A percentile compares a stretch with the other conserved stretches of the same genome.
Conservation (phyloP, 2,797 vertebrate genomes). For the Podargus strigoides region DNA sequence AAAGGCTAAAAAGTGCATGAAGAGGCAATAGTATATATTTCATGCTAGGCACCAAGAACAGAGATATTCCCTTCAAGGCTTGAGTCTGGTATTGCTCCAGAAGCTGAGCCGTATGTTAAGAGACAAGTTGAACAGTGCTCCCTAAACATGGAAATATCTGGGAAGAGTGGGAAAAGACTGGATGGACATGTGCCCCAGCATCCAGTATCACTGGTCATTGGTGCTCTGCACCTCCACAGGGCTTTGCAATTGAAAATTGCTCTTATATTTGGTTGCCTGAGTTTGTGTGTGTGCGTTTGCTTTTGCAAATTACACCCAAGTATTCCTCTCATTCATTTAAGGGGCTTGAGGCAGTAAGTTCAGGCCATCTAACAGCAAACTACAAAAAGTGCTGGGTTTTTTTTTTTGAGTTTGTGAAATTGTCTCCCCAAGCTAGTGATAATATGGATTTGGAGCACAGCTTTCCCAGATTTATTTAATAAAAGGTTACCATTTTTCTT, state of each 20-base stretch:
- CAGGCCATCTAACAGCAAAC: background rate
- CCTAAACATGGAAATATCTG: background rate
- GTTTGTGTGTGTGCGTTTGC: background rate
- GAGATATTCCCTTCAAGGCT: background rate
- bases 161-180: background rate
- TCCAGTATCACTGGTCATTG: accelerated
- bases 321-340: background rate
- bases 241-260: background rate
- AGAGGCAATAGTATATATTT: background rate
- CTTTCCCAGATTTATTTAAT: slow-evolving; percentile 63
- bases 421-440: slow-evolving; percentile 3
- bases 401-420: slow-evolving; percentile 30
- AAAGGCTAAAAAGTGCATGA: background rate
- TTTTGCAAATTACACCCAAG: background rate
- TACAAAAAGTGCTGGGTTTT: background rate
- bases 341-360: background rate
- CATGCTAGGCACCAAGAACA: background rate
- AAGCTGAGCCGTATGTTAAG: background rate
- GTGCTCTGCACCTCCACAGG: background rate
- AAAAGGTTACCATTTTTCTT: slow-evolving; percentile 62
- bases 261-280: background rate
- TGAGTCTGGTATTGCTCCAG: background rate
- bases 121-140: background rate
- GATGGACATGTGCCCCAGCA: background rate
- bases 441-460: slow-evolving; percentile 58